These are phyloP conservation scores for Holcopasites calliopsidis DNA, from an alignment of 1,140 invertebrate species.

Conservation along the genomic window DNA sequence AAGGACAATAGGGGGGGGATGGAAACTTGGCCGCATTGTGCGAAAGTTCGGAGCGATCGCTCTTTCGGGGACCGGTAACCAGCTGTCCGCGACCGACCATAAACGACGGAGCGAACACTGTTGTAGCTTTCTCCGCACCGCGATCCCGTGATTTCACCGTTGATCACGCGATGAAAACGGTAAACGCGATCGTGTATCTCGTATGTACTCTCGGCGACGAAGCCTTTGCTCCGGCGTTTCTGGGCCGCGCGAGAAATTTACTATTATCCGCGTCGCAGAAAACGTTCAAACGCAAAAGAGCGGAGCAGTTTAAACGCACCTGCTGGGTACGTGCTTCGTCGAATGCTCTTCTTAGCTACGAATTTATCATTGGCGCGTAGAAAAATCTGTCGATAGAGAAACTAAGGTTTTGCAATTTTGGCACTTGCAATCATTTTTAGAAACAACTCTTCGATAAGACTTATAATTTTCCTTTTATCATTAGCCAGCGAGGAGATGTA, in stretches of 20 bases:
- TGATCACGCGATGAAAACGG: slow-evolving; percentile 55
- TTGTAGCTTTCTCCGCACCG: slow-evolving; percentile 57
- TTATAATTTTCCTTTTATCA: no score
- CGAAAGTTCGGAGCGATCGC: slow-evolving; percentile 37
- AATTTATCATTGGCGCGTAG: no score
- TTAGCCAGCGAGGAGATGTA: no score
- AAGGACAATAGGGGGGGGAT: slow-evolving; percentile 44
- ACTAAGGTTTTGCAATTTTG: no score
- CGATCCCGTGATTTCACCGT: slow-evolving; percentile 60
- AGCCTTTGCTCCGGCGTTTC: not conserved
- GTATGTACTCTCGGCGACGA: slow-evolving; percentile 35
- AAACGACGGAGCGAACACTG: slow-evolving; percentile 55
- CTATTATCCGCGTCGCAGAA: not conserved
- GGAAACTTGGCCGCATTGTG: slow-evolving; percentile 26
- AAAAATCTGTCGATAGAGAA: no score
- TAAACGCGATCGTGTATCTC: slow-evolving; percentile 61
- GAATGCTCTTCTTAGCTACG: not conserved
- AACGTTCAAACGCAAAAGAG: not conserved
- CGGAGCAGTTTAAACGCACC: not conserved
- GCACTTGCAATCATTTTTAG: no score
- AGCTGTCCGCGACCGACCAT: slow-evolving; percentile 51
- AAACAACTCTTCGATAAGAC: no score
- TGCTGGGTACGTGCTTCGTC: slow-evolving; percentile 5
- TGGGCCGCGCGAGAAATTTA: not conserved
- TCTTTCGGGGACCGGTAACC: slow-evolving; percentile 29